phyloP scores from a whole-genome alignment of 1,140 invertebrate species.

The Protaetia brevitarsis region DNA sequence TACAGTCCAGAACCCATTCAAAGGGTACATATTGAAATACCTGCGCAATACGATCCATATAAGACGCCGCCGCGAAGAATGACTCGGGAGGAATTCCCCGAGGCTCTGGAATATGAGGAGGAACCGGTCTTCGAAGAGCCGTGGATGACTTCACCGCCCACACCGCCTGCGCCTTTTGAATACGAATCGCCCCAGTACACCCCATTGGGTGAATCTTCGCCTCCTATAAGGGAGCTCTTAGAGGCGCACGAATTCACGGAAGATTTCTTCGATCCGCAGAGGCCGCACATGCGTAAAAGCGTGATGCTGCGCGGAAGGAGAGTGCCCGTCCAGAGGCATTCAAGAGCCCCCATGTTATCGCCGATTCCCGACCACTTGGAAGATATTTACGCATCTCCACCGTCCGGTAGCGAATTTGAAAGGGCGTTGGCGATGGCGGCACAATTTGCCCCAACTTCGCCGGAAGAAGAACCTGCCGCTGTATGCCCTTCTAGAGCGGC shows the following conservation, averaged over 20 bases:
- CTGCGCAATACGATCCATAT: not conserved
- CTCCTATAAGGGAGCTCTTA: not conserved
- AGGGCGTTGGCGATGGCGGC: not conserved
- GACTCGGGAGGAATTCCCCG: not conserved
- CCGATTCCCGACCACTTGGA: not conserved
- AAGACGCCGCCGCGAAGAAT: not conserved
- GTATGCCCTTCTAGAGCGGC: not conserved
- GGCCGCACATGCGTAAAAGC: not conserved
- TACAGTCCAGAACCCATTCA: not conserved
- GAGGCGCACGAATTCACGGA: not conserved
- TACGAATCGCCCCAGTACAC: not conserved
- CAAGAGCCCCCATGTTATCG: not conserved
- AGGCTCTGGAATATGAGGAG: constrained; percentile 1
- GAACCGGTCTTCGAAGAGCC: not conserved
- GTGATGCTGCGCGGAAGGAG: not conserved
- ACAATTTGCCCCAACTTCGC: constrained; percentile 1
- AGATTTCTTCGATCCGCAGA: not conserved
- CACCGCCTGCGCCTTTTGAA: constrained; percentile 2
- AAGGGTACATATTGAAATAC: not conserved
- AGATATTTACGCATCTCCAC: not conserved
- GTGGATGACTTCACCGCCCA: not conserved
- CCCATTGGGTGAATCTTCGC: not conserved
- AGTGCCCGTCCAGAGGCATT: not conserved
- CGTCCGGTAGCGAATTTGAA: not conserved
- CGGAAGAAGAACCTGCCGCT: not conserved